phyloP scores from a whole-genome alignment of 2,113 vertebrate species.

The Dasyornis broadbenti region DNA sequence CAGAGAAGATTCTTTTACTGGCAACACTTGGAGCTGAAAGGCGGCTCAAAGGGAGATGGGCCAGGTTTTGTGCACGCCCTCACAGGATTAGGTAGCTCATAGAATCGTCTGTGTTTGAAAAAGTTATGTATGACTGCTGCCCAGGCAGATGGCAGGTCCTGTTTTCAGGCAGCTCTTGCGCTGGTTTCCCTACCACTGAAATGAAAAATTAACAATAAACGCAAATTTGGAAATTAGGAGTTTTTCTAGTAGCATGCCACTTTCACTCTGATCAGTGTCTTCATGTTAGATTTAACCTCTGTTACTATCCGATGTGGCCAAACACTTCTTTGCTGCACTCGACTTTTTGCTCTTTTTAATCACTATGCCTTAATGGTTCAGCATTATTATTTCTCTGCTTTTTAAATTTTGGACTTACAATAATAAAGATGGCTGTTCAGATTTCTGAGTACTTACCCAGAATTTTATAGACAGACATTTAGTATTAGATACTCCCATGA shows the following conservation, averaged over 20 bases:
- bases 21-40: conserved; percentile 5
- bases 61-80: neutral
- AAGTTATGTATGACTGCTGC: neutral
- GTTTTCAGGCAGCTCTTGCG: neutral
- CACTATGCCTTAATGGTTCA: neutral
- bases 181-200: neutral
- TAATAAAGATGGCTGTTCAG: neutral
- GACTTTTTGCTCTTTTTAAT: neutral
- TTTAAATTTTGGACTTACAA: neutral
- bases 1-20: conserved; percentile 23
- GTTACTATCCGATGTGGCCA: neutral
- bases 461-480: neutral
- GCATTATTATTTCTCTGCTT: neutral
- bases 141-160: neutral
- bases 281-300: neutral
- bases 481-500: neutral
- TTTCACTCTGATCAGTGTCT: neutral
- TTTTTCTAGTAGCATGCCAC: neutral
- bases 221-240: neutral
- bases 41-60: neutral
- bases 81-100: neutral
- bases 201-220: neutral
- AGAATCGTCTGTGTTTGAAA: neutral
- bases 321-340: neutral
- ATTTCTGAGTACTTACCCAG: neutral